Conservation (phyloP, 2,888 invertebrate species). For the Polydesmus complanatus region DNA sequence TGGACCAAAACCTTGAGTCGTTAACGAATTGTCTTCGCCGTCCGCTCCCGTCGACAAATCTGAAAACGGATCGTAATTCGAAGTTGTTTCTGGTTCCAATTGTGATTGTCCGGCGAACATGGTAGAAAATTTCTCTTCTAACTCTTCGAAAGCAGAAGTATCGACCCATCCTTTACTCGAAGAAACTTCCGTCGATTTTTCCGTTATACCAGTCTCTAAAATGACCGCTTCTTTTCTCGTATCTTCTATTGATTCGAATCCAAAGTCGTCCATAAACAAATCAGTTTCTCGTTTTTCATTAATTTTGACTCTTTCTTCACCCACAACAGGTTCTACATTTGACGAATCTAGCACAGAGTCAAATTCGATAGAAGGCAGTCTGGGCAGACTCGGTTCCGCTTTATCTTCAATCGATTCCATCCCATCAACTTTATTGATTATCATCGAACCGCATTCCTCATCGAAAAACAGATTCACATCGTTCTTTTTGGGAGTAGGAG, state of each 20-base stretch:
- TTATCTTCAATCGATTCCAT: neutral
- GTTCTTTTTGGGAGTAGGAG: slow-evolving; percentile 18
- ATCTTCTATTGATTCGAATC: slow-evolving; percentile 3
- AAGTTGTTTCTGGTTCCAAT: slow-evolving; percentile 5
- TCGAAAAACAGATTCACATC: neutral
- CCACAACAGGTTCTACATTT: neutral
- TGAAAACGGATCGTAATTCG: neutral
- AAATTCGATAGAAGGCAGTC: slow-evolving; percentile 20
- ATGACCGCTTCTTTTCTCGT: neutral
- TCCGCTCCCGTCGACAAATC: neutral
- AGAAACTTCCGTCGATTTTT: slow-evolving; percentile 30
- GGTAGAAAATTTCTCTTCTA: slow-evolving; percentile 74
- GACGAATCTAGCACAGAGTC: neutral
- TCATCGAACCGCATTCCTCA: neutral
- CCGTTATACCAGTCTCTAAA: slow-evolving; percentile 10
- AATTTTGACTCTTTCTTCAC: slow-evolving; percentile 9
- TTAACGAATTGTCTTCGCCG: neutral
- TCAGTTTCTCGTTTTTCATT: slow-evolving; percentile 20
- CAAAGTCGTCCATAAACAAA: slow-evolving; percentile 24
- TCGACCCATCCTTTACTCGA: slow-evolving; percentile 1
- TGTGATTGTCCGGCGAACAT: slow-evolving; percentile 34
- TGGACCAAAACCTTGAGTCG: slow-evolving; percentile 46
- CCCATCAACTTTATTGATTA: neutral
- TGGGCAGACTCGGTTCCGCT: neutral
- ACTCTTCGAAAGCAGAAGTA: slow-evolving; percentile 64